These are phyloP conservation scores for Protodeltote pygarga DNA, from an alignment of 2,888 invertebrate species.

Conservation along the genomic window DNA sequence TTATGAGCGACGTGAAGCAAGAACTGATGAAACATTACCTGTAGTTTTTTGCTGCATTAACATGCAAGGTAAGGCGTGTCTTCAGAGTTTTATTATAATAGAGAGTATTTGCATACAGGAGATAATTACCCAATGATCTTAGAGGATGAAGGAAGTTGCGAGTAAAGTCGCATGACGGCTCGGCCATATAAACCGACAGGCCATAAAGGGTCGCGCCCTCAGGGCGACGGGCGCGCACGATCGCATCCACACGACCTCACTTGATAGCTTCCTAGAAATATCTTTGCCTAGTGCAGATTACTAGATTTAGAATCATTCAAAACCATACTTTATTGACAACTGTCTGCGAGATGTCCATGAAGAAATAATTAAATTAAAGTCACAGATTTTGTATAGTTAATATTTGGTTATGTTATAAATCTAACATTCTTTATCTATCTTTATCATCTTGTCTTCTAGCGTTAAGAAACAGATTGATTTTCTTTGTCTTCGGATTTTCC, in stretches of 20 bases:
- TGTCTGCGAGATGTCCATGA: constrained; percentile 12
- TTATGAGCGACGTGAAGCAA: neutral
- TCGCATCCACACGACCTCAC: constrained; percentile 59
- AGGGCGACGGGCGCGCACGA: constrained; percentile 63
- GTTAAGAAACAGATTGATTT: constrained; percentile 19
- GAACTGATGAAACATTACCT: neutral
- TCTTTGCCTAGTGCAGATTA: constrained; percentile 31
- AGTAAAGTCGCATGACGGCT: constrained; percentile 30
- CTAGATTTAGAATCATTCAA: constrained; percentile 16
- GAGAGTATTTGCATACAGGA: constrained; percentile 17
- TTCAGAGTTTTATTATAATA: constrained; percentile 6
- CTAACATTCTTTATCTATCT: constrained; percentile 14
- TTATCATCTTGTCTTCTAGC: constrained; percentile 16
- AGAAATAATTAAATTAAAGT: constrained; percentile 3
- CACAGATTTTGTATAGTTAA: constrained; percentile 17
- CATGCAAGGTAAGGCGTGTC: neutral
- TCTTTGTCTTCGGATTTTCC: constrained; percentile 15
- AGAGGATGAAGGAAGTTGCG: constrained; percentile 19
- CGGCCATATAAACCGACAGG: constrained; percentile 31
- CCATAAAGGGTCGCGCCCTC: constrained; percentile 60
- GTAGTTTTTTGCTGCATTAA: neutral
- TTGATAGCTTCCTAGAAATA: constrained; percentile 65
- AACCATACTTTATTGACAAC: constrained; percentile 3
- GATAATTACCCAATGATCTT: constrained; percentile 25
- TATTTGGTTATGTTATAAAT: constrained; percentile 11